Percentiles rank a stretch among this genome's conserved stretches.
phyloP scores from a whole-genome alignment of 2,888 invertebrate species.

The Lypha dubia region DNA sequence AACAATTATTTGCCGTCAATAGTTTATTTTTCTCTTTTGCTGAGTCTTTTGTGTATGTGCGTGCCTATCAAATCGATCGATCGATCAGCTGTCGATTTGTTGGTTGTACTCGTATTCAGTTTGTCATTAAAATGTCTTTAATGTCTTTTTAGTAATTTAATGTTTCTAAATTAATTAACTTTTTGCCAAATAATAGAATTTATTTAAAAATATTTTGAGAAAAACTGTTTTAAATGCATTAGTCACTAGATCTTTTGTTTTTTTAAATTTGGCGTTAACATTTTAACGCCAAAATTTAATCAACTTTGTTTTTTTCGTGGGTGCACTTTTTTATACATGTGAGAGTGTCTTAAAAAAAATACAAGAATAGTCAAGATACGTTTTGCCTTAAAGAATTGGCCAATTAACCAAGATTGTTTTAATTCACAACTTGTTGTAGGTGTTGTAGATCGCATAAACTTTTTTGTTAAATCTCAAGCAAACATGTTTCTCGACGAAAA shows the following conservation, averaged over 20 bases:
- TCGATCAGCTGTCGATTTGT: constrained; percentile 20
- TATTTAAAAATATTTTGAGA: neutral
- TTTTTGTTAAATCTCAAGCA: too few relatives aligned
- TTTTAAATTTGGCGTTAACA: constrained; percentile 24
- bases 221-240: constrained; percentile 32
- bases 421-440: too few relatives aligned
- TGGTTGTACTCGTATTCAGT: constrained; percentile 73
- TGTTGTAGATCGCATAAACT: too few relatives aligned
- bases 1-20: constrained; percentile 53
- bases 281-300: constrained; percentile 12
- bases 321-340: constrained; percentile 39
- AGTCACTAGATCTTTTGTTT: constrained; percentile 30
- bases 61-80: constrained; percentile 13
- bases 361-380: neutral
- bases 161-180: constrained; percentile 73
- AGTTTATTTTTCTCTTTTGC: neutral
- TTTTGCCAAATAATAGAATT: constrained; percentile 27
- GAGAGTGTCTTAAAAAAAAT: neutral
- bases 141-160: constrained; percentile 28
- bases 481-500: too few relatives aligned
- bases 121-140: constrained; percentile 58
- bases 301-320: constrained; percentile 44
- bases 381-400: too few relatives aligned
- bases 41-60: too few relatives aligned
- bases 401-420: too few relatives aligned